Percentiles rank a stretch among this genome's conserved stretches.
These are phyloP conservation scores for Poecilia gillii DNA, from an alignment of 2,797 vertebrate species.

Conservation along the genomic window DNA sequence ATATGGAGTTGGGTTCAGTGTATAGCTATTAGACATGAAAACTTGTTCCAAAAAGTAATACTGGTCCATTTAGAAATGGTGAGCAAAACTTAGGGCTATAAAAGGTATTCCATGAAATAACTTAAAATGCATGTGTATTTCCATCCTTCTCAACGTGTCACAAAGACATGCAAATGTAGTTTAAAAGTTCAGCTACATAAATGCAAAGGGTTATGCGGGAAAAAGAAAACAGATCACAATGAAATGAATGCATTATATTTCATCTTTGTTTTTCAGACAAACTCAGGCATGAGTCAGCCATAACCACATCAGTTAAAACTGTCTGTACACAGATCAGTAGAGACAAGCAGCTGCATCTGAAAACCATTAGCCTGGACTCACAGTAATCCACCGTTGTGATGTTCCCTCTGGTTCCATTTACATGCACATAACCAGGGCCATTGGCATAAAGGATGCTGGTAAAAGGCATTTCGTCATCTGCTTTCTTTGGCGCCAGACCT, in stretches of 20 bases:
- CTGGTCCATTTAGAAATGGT: conserved; percentile 31
- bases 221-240: conserved; percentile 22
- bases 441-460: conserved; percentile 87
- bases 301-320: conserved; percentile 49
- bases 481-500: conserved; percentile 83
- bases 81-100: conserved; percentile 20
- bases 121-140: conserved; percentile 26
- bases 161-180: conserved; percentile 48
- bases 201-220: conserved; percentile 16
- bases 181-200: conserved; percentile 22
- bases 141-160: conserved; percentile 31
- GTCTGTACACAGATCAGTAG: conserved; percentile 42
- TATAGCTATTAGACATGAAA: conserved; percentile 21
- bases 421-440: conserved; percentile 82
- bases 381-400: conserved; percentile 82
- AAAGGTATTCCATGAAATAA: conserved; percentile 20
- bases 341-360: conserved; percentile 56
- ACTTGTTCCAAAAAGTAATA: conserved; percentile 34
- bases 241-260: conserved; percentile 27
- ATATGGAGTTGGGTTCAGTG: conserved; percentile 20
- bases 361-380: conserved; percentile 75
- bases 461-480: conserved; percentile 83
- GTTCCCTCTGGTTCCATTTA: conserved; percentile 83
- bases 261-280: conserved; percentile 40
- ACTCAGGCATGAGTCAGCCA: conserved; percentile 43